Evolutionary conservation across 2,797 vertebrate genomes (phyloP), one percentile per base, ranked within the genome.

Genomic region (Phrynocephalus guinanensis): DNA sequence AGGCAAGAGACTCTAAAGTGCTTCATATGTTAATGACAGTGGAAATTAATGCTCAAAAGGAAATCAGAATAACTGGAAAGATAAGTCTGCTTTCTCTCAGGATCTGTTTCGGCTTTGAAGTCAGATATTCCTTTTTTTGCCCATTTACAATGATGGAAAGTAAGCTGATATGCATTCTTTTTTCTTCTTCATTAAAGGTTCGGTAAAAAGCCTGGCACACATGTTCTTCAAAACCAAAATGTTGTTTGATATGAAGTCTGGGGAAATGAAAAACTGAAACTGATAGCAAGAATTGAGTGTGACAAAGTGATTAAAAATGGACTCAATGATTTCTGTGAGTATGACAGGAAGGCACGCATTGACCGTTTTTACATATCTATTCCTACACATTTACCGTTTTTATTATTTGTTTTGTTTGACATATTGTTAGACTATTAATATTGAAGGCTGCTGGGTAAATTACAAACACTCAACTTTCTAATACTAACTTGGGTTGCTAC

Each of bases 31-130:
- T 80, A 82, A 56, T 82, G 30, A 80, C 1, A 0, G 0, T 30
- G 2, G 10, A 88, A 89, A 24, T 77, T 67, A 90, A 84, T 44
- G 66, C 0, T 7, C n/a, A 71, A 26, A 86, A 1, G 0, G 18
- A 38, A 68, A 70, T 78, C 63, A 87, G 86, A 92, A 83, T n/a
- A 26, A 16, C 1, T 13, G 83, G 66, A 38, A 70, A 63, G 28
- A 48, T 86, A 71, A 6, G 66, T 82, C 52, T 73, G 20, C 76
- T 88, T 86, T n/a, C 24, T 26, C 11, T 5, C 68, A 86, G 63
- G 66, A 10, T 89, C 85, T 88, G 3, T 44, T 9, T 1, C 1
- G 2, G 13, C 18, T 82, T 88, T 84, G 15, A 72, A 82, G 33
- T 50, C 48, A 76, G 80, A 73, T 11, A 5, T 28, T 4, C 72